phyloP scores from a whole-genome alignment of 2,888 invertebrate species.

The Ophraella communa region DNA sequence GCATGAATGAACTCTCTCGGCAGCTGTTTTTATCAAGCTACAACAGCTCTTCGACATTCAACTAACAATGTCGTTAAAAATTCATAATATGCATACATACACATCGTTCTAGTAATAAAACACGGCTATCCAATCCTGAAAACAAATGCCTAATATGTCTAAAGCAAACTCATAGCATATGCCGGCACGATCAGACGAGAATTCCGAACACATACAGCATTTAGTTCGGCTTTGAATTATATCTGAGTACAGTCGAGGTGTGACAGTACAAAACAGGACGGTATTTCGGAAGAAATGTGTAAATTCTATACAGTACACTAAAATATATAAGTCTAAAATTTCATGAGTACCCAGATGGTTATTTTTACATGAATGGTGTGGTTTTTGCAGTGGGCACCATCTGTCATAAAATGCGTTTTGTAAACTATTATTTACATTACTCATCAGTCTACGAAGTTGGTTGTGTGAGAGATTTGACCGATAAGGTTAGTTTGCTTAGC shows the following conservation, averaged over 20 bases:
- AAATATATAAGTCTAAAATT: neutral
- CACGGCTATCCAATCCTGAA: no score
- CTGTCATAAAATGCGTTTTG: conserved; percentile 19
- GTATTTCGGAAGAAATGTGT: neutral
- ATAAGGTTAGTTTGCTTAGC: conserved; percentile 10
- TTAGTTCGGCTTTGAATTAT: conserved; percentile 23
- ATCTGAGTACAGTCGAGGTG: conserved; percentile 13
- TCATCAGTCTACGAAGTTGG: neutral
- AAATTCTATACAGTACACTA: no score
- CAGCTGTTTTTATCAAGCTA: no score
- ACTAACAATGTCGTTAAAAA: neutral
- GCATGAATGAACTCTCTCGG: no score
- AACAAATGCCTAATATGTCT: conserved; percentile 29
- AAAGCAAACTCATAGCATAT: conserved; percentile 26
- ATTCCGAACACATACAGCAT: conserved; percentile 26
- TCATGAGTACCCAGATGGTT: neutral
- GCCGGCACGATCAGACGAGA: conserved; percentile 25
- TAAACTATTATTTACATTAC: conserved; percentile 23
- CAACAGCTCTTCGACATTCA: neutral
- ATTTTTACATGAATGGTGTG: no score
- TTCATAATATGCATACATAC: conserved; percentile 13
- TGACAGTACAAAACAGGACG: neutral
- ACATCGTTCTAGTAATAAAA: conserved; percentile 20
- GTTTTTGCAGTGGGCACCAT: conserved; percentile 18
- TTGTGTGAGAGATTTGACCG: conserved; percentile 26